A percentile compares a stretch with the other conserved stretches of the same genome.
Conservation (phyloP, 37 sponge, comb jelly and placozoan species). For the Oopsacas minuta region DNA sequence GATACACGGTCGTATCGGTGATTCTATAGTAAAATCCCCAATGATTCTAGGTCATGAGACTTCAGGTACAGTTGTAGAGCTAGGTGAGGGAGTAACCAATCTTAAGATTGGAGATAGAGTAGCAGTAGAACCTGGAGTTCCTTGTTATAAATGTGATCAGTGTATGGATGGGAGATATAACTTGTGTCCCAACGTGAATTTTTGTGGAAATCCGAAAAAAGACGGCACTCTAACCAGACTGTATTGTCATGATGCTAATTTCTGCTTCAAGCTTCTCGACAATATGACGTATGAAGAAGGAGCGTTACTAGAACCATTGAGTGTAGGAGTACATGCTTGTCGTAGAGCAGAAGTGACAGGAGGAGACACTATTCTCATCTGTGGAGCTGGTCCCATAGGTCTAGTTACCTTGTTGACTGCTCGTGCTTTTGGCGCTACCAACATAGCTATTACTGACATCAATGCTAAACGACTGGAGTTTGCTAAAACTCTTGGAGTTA, state of each 20-base stretch:
- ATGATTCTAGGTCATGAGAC: conserved; percentile 92
- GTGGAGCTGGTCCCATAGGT: conserved; percentile 94
- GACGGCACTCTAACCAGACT: conserved; percentile 69
- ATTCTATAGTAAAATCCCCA: conserved; percentile 72
- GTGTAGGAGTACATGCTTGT: conserved; percentile 94
- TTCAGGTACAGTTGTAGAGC: conserved; percentile 53
- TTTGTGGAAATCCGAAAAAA: conserved; percentile 84
- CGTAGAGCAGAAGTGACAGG: conserved; percentile 64
- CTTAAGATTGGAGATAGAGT: conserved; percentile 76
- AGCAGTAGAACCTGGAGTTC: conserved; percentile 90
- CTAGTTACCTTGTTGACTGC: conserved; percentile 79
- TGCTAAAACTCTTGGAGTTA: conserved; percentile 35
- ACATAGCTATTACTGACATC: conserved; percentile 41
- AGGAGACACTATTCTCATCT: conserved; percentile 72
- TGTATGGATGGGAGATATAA: conserved; percentile 84
- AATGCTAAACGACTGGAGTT: conserved; percentile 24
- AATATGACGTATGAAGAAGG: conserved; percentile 83
- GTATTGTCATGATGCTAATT: conserved; percentile 83
- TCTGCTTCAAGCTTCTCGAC: conserved; percentile 90
- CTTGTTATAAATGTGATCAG: conserved; percentile 60
- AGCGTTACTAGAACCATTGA: conserved; percentile 84
- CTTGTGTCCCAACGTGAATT: conserved; percentile 81
- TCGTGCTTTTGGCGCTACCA: conserved; percentile 72
- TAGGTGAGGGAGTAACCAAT: conserved; percentile 73
- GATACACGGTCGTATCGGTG: conserved; percentile 73